Conservation (phyloP, 1,140 invertebrate genomes). For the Drosophila subpulchrella region DNA sequence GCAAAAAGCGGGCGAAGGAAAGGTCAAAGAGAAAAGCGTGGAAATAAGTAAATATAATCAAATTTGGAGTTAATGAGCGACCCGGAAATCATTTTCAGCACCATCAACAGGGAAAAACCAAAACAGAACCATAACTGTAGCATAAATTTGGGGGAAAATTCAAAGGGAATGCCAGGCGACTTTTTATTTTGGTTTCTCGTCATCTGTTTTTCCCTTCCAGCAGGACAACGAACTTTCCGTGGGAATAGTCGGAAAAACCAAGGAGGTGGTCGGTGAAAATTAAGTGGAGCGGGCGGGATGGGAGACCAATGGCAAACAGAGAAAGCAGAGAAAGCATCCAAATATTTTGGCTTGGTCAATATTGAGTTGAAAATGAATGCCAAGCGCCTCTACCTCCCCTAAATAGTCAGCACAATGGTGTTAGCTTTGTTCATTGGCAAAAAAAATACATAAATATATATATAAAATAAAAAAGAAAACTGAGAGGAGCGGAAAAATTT, state of each 20-base stretch:
- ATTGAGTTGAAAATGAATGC: conserved; percentile 48
- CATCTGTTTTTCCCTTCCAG: conserved; percentile 7
- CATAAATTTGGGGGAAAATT: conserved; percentile 19
- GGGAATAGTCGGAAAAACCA: conserved; percentile 8
- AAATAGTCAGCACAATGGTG: conserved; percentile 38
- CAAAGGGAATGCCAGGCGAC: conserved; percentile 14
- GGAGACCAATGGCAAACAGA: conserved; percentile 11
- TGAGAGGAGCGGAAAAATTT: conserved; percentile 21
- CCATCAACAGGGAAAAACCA: conserved; percentile 37
- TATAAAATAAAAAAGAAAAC: conserved; percentile 4
- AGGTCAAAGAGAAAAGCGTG: neutral
- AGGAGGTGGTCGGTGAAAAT: neutral
- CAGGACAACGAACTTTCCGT: conserved; percentile 40
- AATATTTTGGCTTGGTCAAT: conserved; percentile 49
- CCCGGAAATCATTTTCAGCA: conserved; percentile 67
- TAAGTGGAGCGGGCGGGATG: neutral
- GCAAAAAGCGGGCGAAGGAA: neutral
- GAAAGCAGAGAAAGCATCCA: conserved; percentile 18
- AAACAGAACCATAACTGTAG: conserved; percentile 32
- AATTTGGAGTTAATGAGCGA: conserved; percentile 71
- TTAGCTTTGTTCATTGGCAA: conserved; percentile 30
- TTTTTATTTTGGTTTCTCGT: conserved; percentile 15
- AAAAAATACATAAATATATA: neutral
- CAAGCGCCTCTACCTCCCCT: conserved; percentile 17
- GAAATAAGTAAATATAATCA: conserved; percentile 68